These are phyloP conservation scores for Melanotaenia boesemani DNA, from an alignment of 2,797 vertebrate species.

Conservation along the genomic window DNA sequence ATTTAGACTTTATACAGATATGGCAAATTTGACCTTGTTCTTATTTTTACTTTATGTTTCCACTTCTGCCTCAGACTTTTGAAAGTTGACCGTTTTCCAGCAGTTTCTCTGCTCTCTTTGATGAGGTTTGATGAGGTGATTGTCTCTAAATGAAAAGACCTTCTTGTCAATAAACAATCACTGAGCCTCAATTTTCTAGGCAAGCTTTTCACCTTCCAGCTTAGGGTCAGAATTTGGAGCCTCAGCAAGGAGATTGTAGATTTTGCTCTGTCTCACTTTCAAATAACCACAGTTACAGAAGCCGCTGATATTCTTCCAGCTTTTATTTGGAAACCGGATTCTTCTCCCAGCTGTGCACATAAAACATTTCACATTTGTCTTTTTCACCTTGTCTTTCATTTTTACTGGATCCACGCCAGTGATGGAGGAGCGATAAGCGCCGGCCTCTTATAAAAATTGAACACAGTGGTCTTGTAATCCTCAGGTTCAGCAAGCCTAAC, in stretches of 20 bases:
- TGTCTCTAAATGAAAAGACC: slow-evolving; percentile 29
- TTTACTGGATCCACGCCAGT: neutral
- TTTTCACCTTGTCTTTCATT: neutral
- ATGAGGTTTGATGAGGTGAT: slow-evolving; percentile 20
- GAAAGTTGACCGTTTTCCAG: slow-evolving; percentile 27
- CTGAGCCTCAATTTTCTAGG: slow-evolving; percentile 29
- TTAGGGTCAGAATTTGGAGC: neutral
- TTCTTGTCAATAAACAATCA: slow-evolving; percentile 71
- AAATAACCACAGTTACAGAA: slow-evolving; percentile 34
- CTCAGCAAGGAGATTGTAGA: slow-evolving; percentile 36
- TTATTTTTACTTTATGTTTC: neutral
- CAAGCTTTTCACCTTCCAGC: slow-evolving; percentile 14
- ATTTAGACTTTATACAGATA: neutral
- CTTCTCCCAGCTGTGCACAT: slow-evolving; percentile 6
- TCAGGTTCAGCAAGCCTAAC: slow-evolving; percentile 48
- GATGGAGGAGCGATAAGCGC: slow-evolving; percentile 4
- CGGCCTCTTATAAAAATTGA: slow-evolving; percentile 35
- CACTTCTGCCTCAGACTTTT: neutral
- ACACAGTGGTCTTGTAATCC: slow-evolving; percentile 36
- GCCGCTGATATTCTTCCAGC: slow-evolving; percentile 29
- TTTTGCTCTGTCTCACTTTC: slow-evolving; percentile 39
- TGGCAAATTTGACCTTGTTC: neutral
- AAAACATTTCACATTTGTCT: slow-evolving; percentile 1
- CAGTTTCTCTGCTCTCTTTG: neutral
- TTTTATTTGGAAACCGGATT: slow-evolving; percentile 35